Evolutionary conservation across 2,888 invertebrate species (phyloP).

Genomic region (Heliconius ethilla): DNA sequence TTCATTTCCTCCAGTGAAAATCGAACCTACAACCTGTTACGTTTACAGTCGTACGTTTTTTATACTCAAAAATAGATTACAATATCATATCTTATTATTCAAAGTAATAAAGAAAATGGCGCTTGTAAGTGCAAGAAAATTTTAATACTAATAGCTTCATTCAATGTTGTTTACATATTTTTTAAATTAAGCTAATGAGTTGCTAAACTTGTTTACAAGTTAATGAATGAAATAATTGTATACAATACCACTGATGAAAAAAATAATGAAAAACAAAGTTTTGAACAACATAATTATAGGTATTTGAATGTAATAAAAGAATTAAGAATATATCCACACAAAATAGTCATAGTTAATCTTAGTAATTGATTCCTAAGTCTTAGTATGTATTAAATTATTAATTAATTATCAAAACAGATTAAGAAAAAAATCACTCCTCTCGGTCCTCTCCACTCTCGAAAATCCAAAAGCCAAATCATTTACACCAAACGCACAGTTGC

Average conservation of each 20-base stretch:
- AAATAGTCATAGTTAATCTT: not conserved
- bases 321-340: too few relatives aligned
- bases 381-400: not conserved
- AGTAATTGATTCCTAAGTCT: not conserved
- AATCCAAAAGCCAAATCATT: slow-evolving; percentile 45
- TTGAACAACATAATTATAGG: not conserved
- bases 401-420: not conserved
- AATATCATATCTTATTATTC: not conserved
- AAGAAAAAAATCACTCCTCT: not conserved
- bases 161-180: slow-evolving; percentile 7
- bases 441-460: too few relatives aligned
- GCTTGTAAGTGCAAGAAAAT: not conserved
- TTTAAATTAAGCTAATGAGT: not conserved
- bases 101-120: not conserved
- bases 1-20: too few relatives aligned
- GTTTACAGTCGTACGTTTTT: too few relatives aligned
- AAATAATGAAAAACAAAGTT: not conserved
- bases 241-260: slow-evolving; percentile 1
- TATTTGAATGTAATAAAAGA: not conserved
- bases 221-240: not conserved
- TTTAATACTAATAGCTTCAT: too few relatives aligned
- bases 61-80: too few relatives aligned
- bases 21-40: too few relatives aligned
- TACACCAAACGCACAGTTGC: slow-evolving; percentile 48
- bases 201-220: not conserved